Conservation (phyloP, 2,888 invertebrate species). For the Nudaria mundana region DNA sequence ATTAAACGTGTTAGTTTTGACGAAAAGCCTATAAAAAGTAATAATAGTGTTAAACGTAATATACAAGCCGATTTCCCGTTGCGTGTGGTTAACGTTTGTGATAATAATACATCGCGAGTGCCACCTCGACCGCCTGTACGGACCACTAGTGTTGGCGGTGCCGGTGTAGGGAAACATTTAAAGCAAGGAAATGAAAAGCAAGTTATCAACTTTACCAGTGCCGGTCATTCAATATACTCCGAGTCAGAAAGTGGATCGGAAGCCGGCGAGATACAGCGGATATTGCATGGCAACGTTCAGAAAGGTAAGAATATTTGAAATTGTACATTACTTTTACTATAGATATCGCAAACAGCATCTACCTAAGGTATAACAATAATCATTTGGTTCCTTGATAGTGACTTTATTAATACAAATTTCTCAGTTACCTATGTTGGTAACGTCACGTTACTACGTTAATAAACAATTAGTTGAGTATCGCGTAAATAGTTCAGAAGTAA, state of each 20-base stretch:
- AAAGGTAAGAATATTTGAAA: constrained; percentile 40
- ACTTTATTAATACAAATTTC: no score
- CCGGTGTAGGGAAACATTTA: constrained; percentile 33
- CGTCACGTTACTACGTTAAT: no score
- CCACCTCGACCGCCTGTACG: constrained; percentile 64
- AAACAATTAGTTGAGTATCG: no score
- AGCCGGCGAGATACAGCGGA: constrained; percentile 86
- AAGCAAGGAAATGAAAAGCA: constrained; percentile 41
- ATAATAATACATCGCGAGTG: constrained; percentile 30
- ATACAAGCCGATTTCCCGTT: constrained; percentile 28
- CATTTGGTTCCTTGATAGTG: no score
- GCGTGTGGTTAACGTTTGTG: constrained; percentile 29
- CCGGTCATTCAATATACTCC: constrained; percentile 56
- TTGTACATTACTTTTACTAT: no score
- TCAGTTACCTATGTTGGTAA: no score
- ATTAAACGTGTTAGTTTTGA: constrained; percentile 62
- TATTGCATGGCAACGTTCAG: constrained; percentile 62
- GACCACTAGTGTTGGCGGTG: constrained; percentile 56
- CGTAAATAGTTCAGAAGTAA: no score
- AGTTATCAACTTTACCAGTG: constrained; percentile 27
- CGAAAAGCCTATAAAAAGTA: constrained; percentile 34
- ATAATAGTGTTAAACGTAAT: constrained; percentile 22
- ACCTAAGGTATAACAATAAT: no score
- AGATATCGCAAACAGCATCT: no score
- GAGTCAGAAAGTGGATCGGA: constrained; percentile 88